These are phyloP conservation scores for Paedocypris micromegethes DNA, from an alignment of 2,797 vertebrate genomes.

Conservation along the genomic window DNA sequence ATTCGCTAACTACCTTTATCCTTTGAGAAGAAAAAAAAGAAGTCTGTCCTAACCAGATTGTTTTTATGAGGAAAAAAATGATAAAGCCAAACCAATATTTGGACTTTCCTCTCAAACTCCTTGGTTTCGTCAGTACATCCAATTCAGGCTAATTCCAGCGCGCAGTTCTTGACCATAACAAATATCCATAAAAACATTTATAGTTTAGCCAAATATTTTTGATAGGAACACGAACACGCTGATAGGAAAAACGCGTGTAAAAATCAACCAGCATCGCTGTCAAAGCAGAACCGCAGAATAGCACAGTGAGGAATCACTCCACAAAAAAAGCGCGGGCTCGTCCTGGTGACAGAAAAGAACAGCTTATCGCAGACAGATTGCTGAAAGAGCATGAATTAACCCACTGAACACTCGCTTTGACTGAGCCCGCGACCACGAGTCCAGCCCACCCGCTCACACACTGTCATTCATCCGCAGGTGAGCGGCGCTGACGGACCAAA, in stretches of 20 bases:
- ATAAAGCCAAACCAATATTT: conserved; percentile 49
- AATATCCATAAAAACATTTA: conserved; percentile 14
- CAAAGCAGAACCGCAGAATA: background rate
- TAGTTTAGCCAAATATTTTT: background rate
- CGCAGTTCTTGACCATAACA: background rate
- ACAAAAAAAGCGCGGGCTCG: background rate
- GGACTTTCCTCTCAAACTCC: conserved; percentile 51
- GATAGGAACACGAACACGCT: conserved; percentile 4
- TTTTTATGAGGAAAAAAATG: conserved; percentile 40
- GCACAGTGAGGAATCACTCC: no score
- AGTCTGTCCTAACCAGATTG: conserved; percentile 4
- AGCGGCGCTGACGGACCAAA: background rate
- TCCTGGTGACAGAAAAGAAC: conserved; percentile 15
- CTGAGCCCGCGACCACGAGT: conserved; percentile 17
- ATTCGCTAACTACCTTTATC: conserved; percentile 35
- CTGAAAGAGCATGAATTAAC: conserved; percentile 42
- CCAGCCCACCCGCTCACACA: conserved; percentile 15
- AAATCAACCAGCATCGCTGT: conserved; percentile 36
- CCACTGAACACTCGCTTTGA: conserved; percentile 32
- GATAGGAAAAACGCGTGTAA: conserved; percentile 2
- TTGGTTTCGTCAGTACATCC: conserved; percentile 32
- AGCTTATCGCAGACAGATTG: conserved; percentile 18
- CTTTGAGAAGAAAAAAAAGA: conserved; percentile 5
- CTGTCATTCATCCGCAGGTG: conserved; percentile 25
- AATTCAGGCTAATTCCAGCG: background rate